Conservation (phyloP, 37 sponge, comb jelly and placozoan species). For the Corticium candelabrum region DNA sequence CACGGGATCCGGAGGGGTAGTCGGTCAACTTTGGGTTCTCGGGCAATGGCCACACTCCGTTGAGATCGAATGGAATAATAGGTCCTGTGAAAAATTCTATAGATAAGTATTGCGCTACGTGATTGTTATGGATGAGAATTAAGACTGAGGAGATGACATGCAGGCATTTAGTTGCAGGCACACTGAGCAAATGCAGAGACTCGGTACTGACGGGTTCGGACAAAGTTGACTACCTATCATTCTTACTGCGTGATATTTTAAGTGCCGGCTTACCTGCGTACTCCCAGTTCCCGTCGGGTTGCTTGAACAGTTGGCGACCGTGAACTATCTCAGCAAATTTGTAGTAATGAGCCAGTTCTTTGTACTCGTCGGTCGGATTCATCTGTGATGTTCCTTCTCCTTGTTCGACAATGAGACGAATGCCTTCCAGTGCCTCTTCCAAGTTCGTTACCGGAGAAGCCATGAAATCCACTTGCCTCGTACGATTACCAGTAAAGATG, state of each 20-base stretch:
- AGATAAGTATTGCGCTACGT: neutral
- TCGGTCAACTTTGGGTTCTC: conserved; percentile 26
- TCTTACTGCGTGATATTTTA: too few relatives aligned
- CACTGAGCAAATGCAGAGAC: too few relatives aligned
- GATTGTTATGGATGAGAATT: neutral
- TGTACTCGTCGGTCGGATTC: neutral
- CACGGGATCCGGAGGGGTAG: conserved; percentile 10
- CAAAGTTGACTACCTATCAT: too few relatives aligned
- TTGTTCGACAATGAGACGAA: neutral
- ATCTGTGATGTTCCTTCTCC: neutral
- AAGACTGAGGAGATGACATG: too few relatives aligned
- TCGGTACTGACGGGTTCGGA: too few relatives aligned
- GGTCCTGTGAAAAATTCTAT: conserved; percentile 22
- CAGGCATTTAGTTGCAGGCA: too few relatives aligned
- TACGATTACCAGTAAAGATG: neutral
- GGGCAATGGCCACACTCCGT: conserved; percentile 66
- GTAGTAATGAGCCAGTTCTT: conserved; percentile 31
- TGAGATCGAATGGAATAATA: conserved; percentile 26
- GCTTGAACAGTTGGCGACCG: too few relatives aligned
- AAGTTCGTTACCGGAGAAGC: neutral
- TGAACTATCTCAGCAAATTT: conserved; percentile 38
- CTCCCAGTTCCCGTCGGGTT: too few relatives aligned
- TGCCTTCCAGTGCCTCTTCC: neutral
- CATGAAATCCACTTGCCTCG: neutral
- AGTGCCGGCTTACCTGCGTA: too few relatives aligned